phyloP scores from a whole-genome alignment of 2,888 invertebrate species.

The Brachylomia viminalis region DNA sequence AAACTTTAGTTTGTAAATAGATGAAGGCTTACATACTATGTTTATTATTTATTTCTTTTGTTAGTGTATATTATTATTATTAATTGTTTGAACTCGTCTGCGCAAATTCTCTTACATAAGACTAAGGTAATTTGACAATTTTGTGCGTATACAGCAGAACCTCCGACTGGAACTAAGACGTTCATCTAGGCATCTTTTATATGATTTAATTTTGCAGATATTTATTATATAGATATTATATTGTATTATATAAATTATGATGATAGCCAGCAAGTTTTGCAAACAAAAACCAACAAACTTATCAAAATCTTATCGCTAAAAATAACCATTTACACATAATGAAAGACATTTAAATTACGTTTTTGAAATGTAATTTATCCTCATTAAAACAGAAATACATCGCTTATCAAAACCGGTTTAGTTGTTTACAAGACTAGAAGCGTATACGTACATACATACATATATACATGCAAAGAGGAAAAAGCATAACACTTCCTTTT shows the following conservation, averaged over 20 bases:
- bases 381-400: background rate
- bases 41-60: background rate
- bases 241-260: no score
- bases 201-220: background rate
- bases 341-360: background rate
- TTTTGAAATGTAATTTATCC: background rate
- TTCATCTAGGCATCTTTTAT: background rate
- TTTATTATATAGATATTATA: no score
- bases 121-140: background rate
- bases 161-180: background rate
- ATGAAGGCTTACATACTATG: background rate
- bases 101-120: no score
- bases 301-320: background rate
- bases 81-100: background rate
- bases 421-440: background rate
- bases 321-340: background rate
- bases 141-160: background rate
- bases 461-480: slow-evolving; percentile 3
- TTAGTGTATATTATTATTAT: background rate
- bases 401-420: background rate
- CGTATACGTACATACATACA: background rate
- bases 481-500: slow-evolving; percentile 26
- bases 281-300: background rate
- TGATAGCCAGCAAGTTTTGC: background rate
- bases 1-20: background rate